These are phyloP conservation scores for Gobio gobio DNA, from an alignment of 2,113 vertebrate genomes.

Conservation along the genomic window DNA sequence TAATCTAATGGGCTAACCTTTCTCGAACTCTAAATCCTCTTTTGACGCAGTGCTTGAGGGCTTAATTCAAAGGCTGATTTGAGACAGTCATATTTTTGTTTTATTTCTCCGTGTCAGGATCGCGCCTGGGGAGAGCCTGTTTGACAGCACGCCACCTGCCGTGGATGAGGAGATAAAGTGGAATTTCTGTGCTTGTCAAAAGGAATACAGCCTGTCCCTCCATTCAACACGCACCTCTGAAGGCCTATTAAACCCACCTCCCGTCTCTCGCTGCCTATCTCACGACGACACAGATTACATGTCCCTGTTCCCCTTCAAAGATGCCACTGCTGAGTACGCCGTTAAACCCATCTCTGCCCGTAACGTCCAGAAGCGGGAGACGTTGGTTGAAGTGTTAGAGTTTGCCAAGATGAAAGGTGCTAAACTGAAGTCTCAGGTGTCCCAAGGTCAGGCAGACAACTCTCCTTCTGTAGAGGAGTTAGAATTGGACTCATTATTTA, in stretches of 20 bases:
- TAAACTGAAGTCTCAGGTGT: conserved; percentile 15
- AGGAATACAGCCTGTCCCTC: conserved; percentile 53
- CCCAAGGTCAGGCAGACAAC: not conserved
- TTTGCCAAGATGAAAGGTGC: conserved; percentile 12
- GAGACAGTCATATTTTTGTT: conserved; percentile 47
- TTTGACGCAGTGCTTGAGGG: conserved; percentile 41
- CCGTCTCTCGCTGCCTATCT: conserved; percentile 66
- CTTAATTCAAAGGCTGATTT: conserved; percentile 60
- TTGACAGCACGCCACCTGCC: conserved; percentile 71
- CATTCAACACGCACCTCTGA: not conserved
- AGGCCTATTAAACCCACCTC: conserved; percentile 51
- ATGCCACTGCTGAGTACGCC: conserved; percentile 77
- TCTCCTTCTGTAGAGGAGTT: conserved; percentile 19
- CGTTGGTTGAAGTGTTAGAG: conserved; percentile 51
- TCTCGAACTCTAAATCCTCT: conserved; percentile 57
- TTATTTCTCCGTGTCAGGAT: conserved; percentile 70
- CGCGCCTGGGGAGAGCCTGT: conserved; percentile 78
- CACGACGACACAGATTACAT: conserved; percentile 75
- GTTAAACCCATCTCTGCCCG: conserved; percentile 60
- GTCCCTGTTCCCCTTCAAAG: conserved; percentile 76
- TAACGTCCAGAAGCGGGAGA: conserved; percentile 52
- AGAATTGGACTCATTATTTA: conserved; percentile 24
- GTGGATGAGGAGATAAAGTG: conserved; percentile 58
- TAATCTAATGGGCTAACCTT: conserved; percentile 61
- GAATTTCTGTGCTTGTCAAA: conserved; percentile 76